Percentiles rank a stretch among this genome's conserved stretches.
phyloP scores from a whole-genome alignment of 2,888 invertebrate species.

The Apomyelois bistriatella region DNA sequence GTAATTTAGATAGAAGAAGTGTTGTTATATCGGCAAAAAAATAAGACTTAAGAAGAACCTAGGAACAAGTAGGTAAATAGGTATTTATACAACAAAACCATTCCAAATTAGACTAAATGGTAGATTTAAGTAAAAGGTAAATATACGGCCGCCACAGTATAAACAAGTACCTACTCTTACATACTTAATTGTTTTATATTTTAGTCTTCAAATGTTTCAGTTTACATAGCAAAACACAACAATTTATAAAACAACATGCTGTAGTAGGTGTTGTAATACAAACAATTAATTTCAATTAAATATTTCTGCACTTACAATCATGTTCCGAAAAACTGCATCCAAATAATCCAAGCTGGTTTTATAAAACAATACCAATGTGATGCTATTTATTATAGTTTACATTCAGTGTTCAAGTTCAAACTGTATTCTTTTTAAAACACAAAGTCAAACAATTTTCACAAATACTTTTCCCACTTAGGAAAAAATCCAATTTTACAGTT shows the following conservation, averaged over 20 bases:
- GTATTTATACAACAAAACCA: too few relatives aligned
- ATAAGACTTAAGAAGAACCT: too few relatives aligned
- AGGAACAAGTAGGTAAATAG: too few relatives aligned
- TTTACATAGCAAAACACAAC: neutral
- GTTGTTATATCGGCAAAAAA: too few relatives aligned
- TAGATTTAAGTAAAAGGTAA: too few relatives aligned
- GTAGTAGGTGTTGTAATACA: neutral
- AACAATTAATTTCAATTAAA: neutral
- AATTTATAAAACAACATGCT: conserved; percentile 4
- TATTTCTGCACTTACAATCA: neutral
- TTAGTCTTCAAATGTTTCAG: too few relatives aligned
- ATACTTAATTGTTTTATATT: too few relatives aligned
- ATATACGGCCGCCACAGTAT: too few relatives aligned
- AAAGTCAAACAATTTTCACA: conserved; percentile 5
- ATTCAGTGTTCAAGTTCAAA: neutral
- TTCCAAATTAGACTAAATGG: too few relatives aligned
- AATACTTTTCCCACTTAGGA: neutral
- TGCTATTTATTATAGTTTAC: neutral
- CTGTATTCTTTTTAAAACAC: neutral
- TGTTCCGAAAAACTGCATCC: neutral
- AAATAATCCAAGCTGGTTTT: neutral
- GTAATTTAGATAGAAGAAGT: too few relatives aligned
- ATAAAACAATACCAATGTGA: neutral
- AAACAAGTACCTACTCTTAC: too few relatives aligned
- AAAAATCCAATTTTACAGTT: conserved; percentile 16